These are phyloP conservation scores for Azemiops feae DNA, from an alignment of 2,113 vertebrate species.

Conservation along the genomic window DNA sequence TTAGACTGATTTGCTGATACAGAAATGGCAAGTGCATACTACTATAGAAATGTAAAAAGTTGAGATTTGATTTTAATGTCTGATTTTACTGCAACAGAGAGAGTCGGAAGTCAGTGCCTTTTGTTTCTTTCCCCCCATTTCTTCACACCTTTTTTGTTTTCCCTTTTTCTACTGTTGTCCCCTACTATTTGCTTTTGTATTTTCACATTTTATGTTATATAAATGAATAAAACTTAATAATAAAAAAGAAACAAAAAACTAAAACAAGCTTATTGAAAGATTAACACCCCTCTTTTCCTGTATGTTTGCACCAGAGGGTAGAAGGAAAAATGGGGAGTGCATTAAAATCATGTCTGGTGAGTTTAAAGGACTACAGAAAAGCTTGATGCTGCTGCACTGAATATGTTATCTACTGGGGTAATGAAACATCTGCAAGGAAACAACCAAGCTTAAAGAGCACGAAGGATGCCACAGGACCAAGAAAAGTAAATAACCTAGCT, in stretches of 20 bases:
- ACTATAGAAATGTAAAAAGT: too few relatives aligned
- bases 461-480: neutral
- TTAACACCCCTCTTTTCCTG: neutral
- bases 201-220: too few relatives aligned
- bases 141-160: too few relatives aligned
- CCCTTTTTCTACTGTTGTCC: too few relatives aligned
- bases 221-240: too few relatives aligned
- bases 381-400: neutral
- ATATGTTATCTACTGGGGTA: neutral
- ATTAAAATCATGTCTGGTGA: neutral
- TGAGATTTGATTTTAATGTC: too few relatives aligned
- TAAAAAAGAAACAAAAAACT: neutral
- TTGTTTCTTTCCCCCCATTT: too few relatives aligned
- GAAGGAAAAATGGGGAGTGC: neutral
- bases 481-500: neutral
- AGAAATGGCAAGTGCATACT: too few relatives aligned
- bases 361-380: neutral
- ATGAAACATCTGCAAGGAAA: neutral
- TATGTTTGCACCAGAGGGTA: neutral
- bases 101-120: too few relatives aligned
- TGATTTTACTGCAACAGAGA: too few relatives aligned
- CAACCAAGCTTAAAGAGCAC: neutral
- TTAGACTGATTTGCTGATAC: too few relatives aligned
- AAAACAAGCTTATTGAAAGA: neutral
- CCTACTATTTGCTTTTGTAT: too few relatives aligned